Conservation (phyloP, 2,888 invertebrate genomes). For the Willowsia nigromaculata region DNA sequence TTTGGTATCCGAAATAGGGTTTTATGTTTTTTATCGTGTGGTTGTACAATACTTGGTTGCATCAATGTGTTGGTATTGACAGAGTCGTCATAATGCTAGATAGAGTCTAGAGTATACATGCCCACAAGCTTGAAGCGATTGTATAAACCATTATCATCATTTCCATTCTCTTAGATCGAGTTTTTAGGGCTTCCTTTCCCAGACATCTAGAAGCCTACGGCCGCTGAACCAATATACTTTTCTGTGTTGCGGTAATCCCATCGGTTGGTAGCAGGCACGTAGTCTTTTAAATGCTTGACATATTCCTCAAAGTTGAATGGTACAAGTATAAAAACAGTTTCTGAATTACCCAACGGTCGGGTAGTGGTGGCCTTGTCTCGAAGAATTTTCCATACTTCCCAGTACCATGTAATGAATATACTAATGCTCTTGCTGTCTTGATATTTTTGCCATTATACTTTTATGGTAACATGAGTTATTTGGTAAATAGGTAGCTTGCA, state of each 20-base stretch:
- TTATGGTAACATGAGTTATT: constrained; percentile 2
- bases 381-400: background rate
- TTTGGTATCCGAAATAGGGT: too few species aligned
- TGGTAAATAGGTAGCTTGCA: constrained; percentile 50
- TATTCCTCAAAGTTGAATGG: background rate
- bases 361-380: constrained; percentile 45
- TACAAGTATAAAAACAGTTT: background rate
- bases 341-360: background rate
- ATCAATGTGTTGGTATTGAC: too few species aligned
- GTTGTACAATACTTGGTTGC: too few species aligned
- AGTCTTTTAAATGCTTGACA: background rate
- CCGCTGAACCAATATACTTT: too few species aligned
- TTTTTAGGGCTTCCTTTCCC: constrained; percentile 45
- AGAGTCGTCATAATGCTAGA: too few species aligned
- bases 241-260: background rate
- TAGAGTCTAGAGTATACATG: too few species aligned
- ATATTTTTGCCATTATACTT: background rate
- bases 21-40: too few species aligned
- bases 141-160: too few species aligned
- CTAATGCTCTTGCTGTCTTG: too few species aligned
- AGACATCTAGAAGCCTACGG: too few species aligned
- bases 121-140: too few species aligned
- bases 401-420: background rate
- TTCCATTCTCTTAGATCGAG: constrained; percentile 26
- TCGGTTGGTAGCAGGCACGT: background rate